Evolutionary conservation across 1,140 invertebrate species (phyloP).

Genomic region (Zaprionus vittiger): DNA sequence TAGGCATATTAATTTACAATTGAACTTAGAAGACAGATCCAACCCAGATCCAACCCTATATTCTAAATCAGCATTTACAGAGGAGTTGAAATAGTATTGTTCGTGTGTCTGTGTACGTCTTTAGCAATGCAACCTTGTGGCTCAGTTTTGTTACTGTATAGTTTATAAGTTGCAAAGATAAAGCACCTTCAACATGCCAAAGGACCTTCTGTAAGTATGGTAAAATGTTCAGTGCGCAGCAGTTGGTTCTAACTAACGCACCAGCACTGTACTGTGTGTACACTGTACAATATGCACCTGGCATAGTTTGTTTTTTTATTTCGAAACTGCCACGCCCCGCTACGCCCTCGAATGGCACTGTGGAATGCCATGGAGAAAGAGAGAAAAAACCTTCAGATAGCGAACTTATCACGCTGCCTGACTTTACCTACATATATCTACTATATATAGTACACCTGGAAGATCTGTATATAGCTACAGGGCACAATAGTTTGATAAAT

Average conservation of each 20-base stretch:
- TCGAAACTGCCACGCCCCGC: background rate
- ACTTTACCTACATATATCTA: background rate
- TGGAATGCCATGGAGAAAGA: background rate
- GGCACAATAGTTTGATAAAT: conserved; percentile 33
- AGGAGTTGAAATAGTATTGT: too few species aligned
- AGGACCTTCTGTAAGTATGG: too few species aligned
- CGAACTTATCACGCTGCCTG: background rate
- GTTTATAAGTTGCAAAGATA: too few species aligned
- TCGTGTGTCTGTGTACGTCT: too few species aligned
- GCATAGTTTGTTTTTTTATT: background rate
- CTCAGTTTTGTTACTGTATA: too few species aligned
- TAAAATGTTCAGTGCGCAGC: too few species aligned
- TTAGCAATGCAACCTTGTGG: too few species aligned
- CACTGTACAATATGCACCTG: background rate
- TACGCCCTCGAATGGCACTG: background rate
- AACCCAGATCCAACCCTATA: too few species aligned
- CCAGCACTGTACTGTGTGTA: background rate
- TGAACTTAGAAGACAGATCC: too few species aligned
- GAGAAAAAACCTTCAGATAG: background rate
- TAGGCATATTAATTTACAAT: too few species aligned
- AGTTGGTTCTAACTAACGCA: background rate
- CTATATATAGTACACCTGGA: conserved; percentile 5
- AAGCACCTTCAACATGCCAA: too few species aligned
- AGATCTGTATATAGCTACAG: background rate
- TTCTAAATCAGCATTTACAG: too few species aligned